Percentiles rank a stretch among this genome's conserved stretches.
These are phyloP conservation scores for Barbus barbus DNA, from an alignment of 2,113 vertebrate genomes.

Conservation along the genomic window DNA sequence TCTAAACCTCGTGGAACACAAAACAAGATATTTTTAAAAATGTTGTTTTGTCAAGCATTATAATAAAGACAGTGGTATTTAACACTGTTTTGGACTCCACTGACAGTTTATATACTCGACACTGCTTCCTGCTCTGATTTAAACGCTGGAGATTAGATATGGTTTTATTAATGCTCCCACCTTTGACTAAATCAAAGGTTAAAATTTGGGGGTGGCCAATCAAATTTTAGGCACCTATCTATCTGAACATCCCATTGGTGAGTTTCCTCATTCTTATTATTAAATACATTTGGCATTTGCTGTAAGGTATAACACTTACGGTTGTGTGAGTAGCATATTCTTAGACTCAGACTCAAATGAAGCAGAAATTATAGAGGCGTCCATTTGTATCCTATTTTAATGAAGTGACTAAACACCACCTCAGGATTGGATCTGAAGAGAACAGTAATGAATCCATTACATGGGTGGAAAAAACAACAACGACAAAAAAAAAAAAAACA, in stretches of 20 bases:
- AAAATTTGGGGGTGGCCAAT: not conserved
- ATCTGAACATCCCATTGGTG: not conserved
- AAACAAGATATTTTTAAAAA: not conserved
- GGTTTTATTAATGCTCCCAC: not conserved
- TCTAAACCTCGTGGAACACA: not conserved
- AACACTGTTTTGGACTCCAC: not conserved
- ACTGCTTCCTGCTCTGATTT: not conserved
- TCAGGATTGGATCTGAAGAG: constrained; percentile 62
- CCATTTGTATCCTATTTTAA: constrained; percentile 70
- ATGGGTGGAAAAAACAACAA: too few relatives aligned
- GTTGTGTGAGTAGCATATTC: constrained; percentile 26
- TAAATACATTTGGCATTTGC: not conserved
- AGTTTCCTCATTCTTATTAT: not conserved
- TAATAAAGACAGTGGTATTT: not conserved
- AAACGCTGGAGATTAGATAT: not conserved
- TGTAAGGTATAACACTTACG: not conserved
- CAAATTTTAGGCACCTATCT: not conserved
- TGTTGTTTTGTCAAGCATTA: not conserved
- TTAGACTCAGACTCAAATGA: constrained; percentile 60
- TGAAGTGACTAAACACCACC: constrained; percentile 71
- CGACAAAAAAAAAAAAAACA: too few relatives aligned
- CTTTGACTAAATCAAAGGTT: not conserved
- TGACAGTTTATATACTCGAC: not conserved
- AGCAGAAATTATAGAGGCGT: constrained; percentile 62
- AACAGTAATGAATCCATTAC: constrained; percentile 66